Conservation (phyloP, 1,140 invertebrate genomes). For the Helicoverpa armigera region DNA sequence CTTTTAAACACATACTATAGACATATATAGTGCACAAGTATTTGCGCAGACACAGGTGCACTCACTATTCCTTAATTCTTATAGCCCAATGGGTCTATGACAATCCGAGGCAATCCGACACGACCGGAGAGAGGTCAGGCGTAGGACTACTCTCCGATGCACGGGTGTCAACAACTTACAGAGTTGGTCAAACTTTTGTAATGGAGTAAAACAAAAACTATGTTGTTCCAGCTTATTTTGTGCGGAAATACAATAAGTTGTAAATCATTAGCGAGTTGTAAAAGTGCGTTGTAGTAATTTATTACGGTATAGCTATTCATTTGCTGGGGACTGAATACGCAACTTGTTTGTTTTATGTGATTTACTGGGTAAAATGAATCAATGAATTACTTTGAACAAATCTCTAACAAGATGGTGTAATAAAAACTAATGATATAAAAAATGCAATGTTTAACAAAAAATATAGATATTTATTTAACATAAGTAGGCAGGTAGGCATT, state of each 20-base stretch:
- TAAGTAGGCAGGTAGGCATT: too few species aligned
- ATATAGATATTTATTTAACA: too few species aligned
- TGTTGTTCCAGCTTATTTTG: neutral
- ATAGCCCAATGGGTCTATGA: too few species aligned
- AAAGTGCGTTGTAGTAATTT: neutral
- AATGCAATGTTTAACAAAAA: too few species aligned
- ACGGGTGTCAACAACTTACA: too few species aligned
- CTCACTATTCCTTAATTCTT: too few species aligned
- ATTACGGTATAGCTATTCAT: constrained; percentile 9
- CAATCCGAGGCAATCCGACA: too few species aligned
- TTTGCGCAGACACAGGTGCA: neutral
- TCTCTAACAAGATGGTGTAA: neutral
- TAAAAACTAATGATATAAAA: too few species aligned
- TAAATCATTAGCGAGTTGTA: constrained; percentile 12
- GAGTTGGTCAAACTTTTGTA: constrained; percentile 29
- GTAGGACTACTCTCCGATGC: too few species aligned
- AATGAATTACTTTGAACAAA: neutral
- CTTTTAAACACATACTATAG: neutral
- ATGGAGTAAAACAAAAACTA: constrained; percentile 16
- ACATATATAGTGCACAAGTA: too few species aligned
- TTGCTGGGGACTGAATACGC: constrained; percentile 6
- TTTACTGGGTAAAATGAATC: constrained; percentile 7
- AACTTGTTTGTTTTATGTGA: too few species aligned
- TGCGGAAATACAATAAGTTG: constrained; percentile 5
- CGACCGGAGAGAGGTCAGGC: too few species aligned